Base-by-base conservation (phyloP, 2,113 vertebrate species). In the Suncus etruscus region DNA sequence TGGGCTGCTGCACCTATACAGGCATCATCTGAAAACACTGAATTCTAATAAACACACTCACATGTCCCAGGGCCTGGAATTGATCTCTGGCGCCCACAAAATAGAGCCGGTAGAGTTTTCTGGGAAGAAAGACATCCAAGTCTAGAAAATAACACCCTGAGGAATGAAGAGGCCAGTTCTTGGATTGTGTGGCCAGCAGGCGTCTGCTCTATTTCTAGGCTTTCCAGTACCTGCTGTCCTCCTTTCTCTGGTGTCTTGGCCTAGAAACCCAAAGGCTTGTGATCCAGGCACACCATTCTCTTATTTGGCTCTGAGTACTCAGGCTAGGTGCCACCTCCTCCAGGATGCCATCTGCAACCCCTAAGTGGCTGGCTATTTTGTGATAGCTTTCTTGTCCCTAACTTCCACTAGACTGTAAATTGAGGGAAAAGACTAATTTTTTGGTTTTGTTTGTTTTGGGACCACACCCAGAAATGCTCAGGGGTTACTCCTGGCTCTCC, bases 231-330 rank as follows among this genome's bases (percentile, higher is more conserved):
- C 65, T 18, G 3, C 12, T 47, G 15, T 29, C 81, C 47, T 83
- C 79, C 74, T 84, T 58, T 91, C 63, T 80, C 63, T 47, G 39
- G 39, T 39, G 39, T 83, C 54, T 88, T 11, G n/a, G 72, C 73
- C 76, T 66, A 16, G 68, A 80, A 58, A 61, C 27, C 20, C 39
- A 48, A 16, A 63, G 6, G 18, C 69, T 54, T 68, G 24, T 18
- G 4, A 1, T 45, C n/a, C 24, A 25, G 86, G 54, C 58, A 48
- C 77, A 54, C 73, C n/a, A 87, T 66, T 66, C 39, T 72, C 75
- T 68, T 69, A 0, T 68, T 48, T 8, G 16, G 27, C 70, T 45
- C 63, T 83, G 51, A 31, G 74, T 58, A 68, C 39, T 70, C 51
- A 61, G 58, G 32, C 58, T 39, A n/a, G 68, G 31, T 29, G n/a